phyloP scores from a whole-genome alignment of 2,888 invertebrate genomes.

The Meloe dianella region DNA sequence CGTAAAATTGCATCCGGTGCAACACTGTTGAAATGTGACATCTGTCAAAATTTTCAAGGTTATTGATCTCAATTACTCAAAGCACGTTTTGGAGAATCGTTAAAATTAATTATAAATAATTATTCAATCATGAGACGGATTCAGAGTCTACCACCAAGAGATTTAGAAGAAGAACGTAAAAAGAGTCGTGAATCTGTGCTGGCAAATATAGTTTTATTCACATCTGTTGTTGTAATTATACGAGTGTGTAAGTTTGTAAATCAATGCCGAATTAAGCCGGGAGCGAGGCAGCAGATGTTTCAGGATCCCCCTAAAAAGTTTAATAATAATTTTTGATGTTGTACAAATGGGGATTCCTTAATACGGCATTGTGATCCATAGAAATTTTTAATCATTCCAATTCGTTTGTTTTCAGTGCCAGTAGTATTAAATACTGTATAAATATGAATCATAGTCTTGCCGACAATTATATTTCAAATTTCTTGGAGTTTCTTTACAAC shows the following conservation, averaged over 20 bases:
- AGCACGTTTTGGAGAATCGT: neutral
- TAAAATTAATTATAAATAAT: neutral
- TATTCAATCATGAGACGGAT: slow-evolving; percentile 17
- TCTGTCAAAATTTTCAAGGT: neutral
- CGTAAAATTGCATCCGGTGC: no score
- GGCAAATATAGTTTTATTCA: slow-evolving; percentile 45
- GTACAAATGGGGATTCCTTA: no score
- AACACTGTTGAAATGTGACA: neutral
- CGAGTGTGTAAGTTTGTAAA: slow-evolving; percentile 40
- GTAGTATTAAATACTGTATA: slow-evolving; percentile 19
- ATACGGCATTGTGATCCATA: no score
- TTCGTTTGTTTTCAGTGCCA: neutral
- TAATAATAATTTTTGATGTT: no score
- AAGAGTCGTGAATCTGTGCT: slow-evolving; percentile 45
- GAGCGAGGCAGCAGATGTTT: no score
- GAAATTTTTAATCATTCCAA: no score
- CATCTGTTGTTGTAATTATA: slow-evolving; percentile 41
- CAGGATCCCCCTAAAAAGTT: no score
- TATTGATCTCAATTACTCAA: neutral
- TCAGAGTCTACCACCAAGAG: slow-evolving; percentile 31
- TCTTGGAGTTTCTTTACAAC: slow-evolving; percentile 2
- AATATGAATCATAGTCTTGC: no score
- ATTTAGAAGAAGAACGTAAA: slow-evolving; percentile 44
- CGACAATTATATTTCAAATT: neutral
- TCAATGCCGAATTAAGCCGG: no score